Base-by-base conservation (phyloP, 2,888 invertebrate genomes). In the Macaria liturata region DNA sequence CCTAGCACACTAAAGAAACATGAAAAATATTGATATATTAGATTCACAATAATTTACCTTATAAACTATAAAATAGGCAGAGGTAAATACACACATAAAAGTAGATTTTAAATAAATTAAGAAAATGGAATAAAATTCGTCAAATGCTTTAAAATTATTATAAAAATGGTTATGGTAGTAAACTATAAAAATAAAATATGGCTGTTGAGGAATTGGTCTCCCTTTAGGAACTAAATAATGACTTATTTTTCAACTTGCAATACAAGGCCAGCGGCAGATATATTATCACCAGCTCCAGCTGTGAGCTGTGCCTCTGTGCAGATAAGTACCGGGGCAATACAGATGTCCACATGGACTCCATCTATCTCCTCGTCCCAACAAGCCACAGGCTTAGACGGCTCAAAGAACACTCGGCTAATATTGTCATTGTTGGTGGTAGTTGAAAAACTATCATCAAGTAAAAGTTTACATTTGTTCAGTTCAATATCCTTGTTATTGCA, bases 231-330 rank as follows among this genome's bases (percentile, higher is more conserved):
- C 20, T 20, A 20, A 20, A 37, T 37, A 37, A 7, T 37, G 34
- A 72, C 66, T 84, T 67, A 89, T 75, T 86, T 87, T 60, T 91
- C 93, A 59, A 95, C 92, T 81, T 95, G 95, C 54, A 94, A 86
- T n/a, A 94, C 95, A 9, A 97, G 86, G n/a, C 96, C 97, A 2
- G 97, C 96, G n/a, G 97, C 96, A 0, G 97, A 97, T 65, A 97
- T 96, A 76, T 97, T 97, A 78, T 97, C 97, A 0, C 97, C 97
- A 7, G 96, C 97, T 0, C 97, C 97, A 0, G 96, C 97, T 0
- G 97, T 97, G 72, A 97, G 94, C 60, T 94, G 93, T 0, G 96
- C 96, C 68, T 95, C 93, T 0, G 96, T 96, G 75, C 97, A 97
- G 3, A 97, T 96, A 32, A 97, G 86, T 4, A 97, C 97, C 0